Percentiles rank a stretch among this genome's conserved stretches.
phyloP scores from a whole-genome alignment of 2,797 vertebrate genomes.

The Vultur gryphus region DNA sequence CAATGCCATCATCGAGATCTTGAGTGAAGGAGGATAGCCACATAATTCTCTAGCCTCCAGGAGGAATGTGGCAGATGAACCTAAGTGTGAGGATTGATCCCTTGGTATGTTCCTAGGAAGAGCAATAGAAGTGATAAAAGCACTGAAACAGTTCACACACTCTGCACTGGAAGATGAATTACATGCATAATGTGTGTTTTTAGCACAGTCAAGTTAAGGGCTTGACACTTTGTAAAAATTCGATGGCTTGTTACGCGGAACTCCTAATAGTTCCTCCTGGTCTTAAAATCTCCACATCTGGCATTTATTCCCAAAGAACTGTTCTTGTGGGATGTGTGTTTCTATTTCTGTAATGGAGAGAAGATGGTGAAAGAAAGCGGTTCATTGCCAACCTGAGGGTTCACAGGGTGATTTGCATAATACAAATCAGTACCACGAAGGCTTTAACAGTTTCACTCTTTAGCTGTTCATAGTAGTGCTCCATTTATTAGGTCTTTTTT shows the following conservation, averaged over 20 bases:
- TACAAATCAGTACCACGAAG: neutral
- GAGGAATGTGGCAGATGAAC: neutral
- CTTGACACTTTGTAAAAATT: conserved; percentile 6
- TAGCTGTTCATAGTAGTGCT: neutral
- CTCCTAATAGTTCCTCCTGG: neutral
- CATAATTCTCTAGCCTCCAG: neutral
- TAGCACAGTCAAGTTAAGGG: neutral
- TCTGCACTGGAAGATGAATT: neutral
- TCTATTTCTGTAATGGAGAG: neutral
- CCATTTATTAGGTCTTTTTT: neutral
- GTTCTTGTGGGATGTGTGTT: neutral
- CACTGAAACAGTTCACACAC: neutral
- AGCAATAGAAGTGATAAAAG: neutral
- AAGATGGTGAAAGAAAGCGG: neutral
- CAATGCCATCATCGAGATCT: fast-evolving
- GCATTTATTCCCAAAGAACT: conserved; percentile 10
- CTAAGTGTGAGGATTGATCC: neutral
- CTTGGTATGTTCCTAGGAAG: neutral
- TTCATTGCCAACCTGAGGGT: neutral
- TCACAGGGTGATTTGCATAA: neutral
- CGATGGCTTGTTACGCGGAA: neutral
- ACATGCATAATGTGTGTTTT: neutral
- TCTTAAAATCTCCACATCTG: conserved; percentile 13
- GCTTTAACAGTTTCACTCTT: neutral
- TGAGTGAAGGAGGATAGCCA: neutral